Base-by-base conservation (phyloP, 2,797 vertebrate genomes). In the Protosalanx chinensis region DNA sequence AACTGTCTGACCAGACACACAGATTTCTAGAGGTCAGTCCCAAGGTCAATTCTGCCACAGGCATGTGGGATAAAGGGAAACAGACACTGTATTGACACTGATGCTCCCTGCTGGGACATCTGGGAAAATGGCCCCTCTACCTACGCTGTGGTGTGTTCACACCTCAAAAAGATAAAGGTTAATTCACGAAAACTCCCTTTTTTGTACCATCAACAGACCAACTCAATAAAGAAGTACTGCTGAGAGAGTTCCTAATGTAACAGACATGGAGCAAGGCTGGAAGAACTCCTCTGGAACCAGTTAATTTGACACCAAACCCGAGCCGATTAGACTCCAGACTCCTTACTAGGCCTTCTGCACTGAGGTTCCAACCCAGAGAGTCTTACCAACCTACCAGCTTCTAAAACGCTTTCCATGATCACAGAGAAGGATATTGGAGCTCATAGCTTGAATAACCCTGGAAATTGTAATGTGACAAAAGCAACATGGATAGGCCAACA, bases 31-130 rank as follows among this genome's bases (percentile, higher is more conserved):
- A 65, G 69, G 72, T 72, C 57, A 73, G 71, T 37, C 73, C 70
- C 75, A 82, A 88, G 85, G 83, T 84, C 75, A 76, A 72, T 74
- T 79, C 76, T 67, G 76, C 79, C 61, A 70, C 72, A 77, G 65
- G 62, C 80, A 72, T 71, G 79, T 79, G 62, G 71, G 72, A 66
- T 68, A 73, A 83, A 78, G 71, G 65, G 59, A 60, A 73, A 71
- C 59, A 49, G 15, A 70, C 32, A 13, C 18, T 59, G 46, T 72
- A 71, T 56, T 41, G 15, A 70, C 32, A 13, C 65, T 64, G 62
- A 37, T n/a, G 62, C n/a, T 41, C 32, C 62, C 63, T 56, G 32
- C 59, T 20, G 37, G 60, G 29, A 37, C 15, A 30, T 72, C 23
- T 33, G 73, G 63, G 20, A 64, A 67, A 75, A 76, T 62, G 73